A percentile compares a stretch with the other conserved stretches of the same genome.
phyloP scores from a whole-genome alignment of 2,113 vertebrate species.

The Bujurquina vittata region DNA sequence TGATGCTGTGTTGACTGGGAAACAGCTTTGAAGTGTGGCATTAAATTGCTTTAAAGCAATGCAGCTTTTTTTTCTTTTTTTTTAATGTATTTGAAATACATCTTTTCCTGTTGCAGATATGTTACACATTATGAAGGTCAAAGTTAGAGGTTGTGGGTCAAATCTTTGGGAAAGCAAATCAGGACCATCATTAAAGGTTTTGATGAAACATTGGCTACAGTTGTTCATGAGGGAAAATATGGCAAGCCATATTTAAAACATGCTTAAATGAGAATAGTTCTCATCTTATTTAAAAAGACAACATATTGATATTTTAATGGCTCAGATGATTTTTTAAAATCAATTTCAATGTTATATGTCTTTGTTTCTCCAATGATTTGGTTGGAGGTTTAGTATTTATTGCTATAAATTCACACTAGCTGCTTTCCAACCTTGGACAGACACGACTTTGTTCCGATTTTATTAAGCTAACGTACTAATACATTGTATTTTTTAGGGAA shows the following conservation, averaged over 20 bases:
- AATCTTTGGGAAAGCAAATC: not conserved
- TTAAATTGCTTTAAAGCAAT: constrained; percentile 52
- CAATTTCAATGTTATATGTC: not conserved
- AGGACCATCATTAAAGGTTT: not conserved
- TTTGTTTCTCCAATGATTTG: no score
- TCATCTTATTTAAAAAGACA: not conserved
- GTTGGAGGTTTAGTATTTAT: no score
- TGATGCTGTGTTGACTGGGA: constrained; percentile 44
- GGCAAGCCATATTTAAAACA: not conserved
- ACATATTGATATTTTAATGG: not conserved
- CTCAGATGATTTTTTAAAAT: not conserved
- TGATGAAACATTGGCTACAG: not conserved
- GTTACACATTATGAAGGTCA: constrained; percentile 35
- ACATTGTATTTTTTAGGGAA: not conserved
- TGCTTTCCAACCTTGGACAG: not conserved
- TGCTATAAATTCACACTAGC: not conserved
- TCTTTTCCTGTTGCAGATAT: constrained; percentile 26
- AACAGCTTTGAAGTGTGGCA: constrained; percentile 44
- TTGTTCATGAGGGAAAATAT: not conserved
- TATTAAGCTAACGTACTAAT: not conserved
- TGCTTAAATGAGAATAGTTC: not conserved
- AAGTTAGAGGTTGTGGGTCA: constrained; percentile 36
- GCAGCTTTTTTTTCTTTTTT: not conserved
- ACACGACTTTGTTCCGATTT: not conserved
- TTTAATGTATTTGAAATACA: constrained; percentile 51